A percentile compares a stretch with the other conserved stretches of the same genome.
Conservation (phyloP, 2,113 vertebrate genomes). For the Phocoena sinus region DNA sequence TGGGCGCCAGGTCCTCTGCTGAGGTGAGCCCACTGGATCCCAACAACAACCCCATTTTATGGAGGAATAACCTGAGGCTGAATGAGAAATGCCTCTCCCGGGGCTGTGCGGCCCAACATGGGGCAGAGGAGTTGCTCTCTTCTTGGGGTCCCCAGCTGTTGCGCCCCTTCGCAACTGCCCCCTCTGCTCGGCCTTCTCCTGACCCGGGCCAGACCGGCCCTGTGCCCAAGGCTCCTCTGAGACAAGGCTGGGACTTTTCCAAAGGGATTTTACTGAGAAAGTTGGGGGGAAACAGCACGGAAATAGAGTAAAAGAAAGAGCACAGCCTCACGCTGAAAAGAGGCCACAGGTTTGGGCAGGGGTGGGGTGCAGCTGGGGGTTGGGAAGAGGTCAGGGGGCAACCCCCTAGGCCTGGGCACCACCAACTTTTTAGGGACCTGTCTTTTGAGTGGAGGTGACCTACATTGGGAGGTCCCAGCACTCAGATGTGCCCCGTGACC, state of each 20-base stretch:
- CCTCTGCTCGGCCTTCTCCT: not conserved
- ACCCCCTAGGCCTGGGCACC: not conserved
- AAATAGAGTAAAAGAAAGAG: not conserved
- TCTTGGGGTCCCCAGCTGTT: no score
- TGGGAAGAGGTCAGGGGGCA: not conserved
- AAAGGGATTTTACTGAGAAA: slow-evolving; percentile 16
- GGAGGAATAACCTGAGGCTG: not conserved
- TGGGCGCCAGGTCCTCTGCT: not conserved
- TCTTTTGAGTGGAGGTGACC: not conserved
- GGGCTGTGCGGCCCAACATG: rapidly evolving
- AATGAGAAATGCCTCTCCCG: not conserved
- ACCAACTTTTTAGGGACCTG: not conserved
- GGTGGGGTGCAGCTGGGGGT: not conserved
- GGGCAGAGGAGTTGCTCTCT: not conserved
- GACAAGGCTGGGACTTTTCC: slow-evolving; percentile 22
- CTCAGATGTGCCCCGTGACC: not conserved
- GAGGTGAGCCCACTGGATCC: not conserved
- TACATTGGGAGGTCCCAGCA: not conserved
- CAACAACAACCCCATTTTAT: not conserved
- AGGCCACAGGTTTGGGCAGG: not conserved
- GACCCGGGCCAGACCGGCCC: not conserved
- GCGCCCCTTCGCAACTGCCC: no score
- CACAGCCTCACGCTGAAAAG: not conserved
- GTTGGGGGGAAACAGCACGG: not conserved
- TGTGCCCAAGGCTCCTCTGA: not conserved